phyloP scores from a whole-genome alignment of 2,888 invertebrate species.

The Stictocephala bisonia region DNA sequence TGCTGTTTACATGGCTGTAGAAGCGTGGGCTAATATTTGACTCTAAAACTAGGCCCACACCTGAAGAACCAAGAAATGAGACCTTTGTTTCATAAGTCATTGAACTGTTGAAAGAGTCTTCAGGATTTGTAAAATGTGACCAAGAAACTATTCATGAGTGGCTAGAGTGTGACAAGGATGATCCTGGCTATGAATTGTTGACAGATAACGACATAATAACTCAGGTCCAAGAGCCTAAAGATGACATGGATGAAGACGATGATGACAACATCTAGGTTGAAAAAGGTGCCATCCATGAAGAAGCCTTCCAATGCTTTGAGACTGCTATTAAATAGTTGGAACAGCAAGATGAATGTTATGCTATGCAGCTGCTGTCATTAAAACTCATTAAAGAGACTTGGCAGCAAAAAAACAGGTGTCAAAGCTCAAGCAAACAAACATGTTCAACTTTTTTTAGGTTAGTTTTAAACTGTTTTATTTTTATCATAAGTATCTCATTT shows the following conservation, averaged over 20 bases:
- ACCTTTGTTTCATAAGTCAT: neutral
- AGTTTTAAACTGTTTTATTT: too few species aligned
- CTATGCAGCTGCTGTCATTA: too few species aligned
- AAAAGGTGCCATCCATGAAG: too few species aligned
- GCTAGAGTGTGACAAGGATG: neutral
- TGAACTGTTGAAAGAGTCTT: neutral
- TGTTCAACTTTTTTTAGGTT: too few species aligned
- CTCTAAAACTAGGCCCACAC: neutral
- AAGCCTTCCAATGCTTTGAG: too few species aligned
- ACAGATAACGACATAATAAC: slow-evolving; percentile 10
- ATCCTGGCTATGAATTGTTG: neutral
- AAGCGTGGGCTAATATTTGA: slow-evolving; percentile 54
- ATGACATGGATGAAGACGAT: neutral
- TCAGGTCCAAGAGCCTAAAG: neutral
- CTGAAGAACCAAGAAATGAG: neutral
- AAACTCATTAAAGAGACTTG: too few species aligned
- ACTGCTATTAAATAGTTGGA: too few species aligned
- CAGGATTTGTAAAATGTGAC: slow-evolving; percentile 16
- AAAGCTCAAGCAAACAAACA: too few species aligned
- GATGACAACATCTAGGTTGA: too few species aligned
- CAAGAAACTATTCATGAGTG: slow-evolving; percentile 28
- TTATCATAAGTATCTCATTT: too few species aligned
- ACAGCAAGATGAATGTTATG: too few species aligned
- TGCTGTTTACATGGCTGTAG: slow-evolving; percentile 53
- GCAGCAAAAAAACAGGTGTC: too few species aligned